Base-by-base conservation (phyloP, 2,113 vertebrate species). In the Triplophysa dalaica region DNA sequence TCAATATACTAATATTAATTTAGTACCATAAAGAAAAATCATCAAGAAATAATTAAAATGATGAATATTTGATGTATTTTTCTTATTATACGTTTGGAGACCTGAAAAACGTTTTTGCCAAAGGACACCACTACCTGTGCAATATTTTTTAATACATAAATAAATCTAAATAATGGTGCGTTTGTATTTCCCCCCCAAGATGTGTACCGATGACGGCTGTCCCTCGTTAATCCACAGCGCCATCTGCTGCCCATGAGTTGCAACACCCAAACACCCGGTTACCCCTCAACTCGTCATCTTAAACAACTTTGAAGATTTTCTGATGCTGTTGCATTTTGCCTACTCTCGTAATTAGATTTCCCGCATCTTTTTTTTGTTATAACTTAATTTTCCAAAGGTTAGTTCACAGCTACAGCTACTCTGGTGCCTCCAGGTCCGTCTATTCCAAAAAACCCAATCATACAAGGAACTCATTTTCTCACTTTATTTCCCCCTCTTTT, bases 331-430 rank as follows among this genome's bases (percentile, higher is more conserved):
- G 73, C 73, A 63, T 61, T 76, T 76, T 65, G 61, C 65, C 61
- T 33, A 22, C 74, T 52, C 19, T 21, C 38, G 10, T 76, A 65
- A 76, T 65, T 52, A 65, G 43, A 54, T 76, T 65, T 38, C 52
- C 38, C 62, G 24, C 14, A 17, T 26, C 41, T 75, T 45, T 76
- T 76, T 76, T 65, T 76, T 76, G 26, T 76, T 54, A 65, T 65
- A 76, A 54, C 61, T 76, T 65, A 64, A 76, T 76, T 65, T 8
- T 65, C 45, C 65, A 76, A 65, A 65, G 65, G 61, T 76, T 76
- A 65, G 2, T 65, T 76, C 74, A 50, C 17, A 33, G 24, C 74
- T 38, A 8, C 33, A 38, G 6, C 6, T 33, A 38, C 45, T 65
- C 26, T 52, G 26, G 10, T 45, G 61, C 61, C 74, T 65, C 26